Evolutionary conservation across 2,797 vertebrate genomes (phyloP).

Genomic region (Muscicapa comitata): DNA sequence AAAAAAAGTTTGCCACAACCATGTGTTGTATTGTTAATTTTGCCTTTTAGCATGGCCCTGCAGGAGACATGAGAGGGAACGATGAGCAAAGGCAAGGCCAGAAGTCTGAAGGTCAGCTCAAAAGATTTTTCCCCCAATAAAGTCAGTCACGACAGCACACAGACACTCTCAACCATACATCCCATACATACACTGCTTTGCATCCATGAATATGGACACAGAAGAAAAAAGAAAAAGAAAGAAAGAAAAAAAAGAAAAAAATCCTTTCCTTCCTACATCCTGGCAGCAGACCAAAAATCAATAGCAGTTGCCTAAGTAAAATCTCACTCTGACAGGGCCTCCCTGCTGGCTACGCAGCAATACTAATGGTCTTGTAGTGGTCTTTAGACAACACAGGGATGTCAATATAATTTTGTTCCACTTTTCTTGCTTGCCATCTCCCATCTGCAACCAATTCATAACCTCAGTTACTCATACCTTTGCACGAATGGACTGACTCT

Average conservation of each 20-base stretch:
- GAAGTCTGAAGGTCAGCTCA: background rate
- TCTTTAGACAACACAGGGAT: conserved; percentile 70
- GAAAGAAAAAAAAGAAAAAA: background rate
- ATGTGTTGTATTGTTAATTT: background rate
- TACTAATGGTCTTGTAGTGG: conserved; percentile 70
- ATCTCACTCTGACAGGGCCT: conserved; percentile 68
- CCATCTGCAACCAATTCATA: conserved; percentile 80
- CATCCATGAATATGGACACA: background rate
- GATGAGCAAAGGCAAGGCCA: background rate
- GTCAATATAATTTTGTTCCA: conserved; percentile 84
- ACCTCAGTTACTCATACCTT: conserved; percentile 78
- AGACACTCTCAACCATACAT: background rate
- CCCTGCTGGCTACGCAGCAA: conserved; percentile 64
- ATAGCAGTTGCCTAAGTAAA: conserved; percentile 76
- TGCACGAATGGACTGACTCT: conserved; percentile 63
- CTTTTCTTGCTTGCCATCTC: conserved; percentile 77
- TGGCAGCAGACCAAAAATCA: conserved; percentile 68
- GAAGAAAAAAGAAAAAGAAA: background rate
- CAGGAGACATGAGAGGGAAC: background rate
- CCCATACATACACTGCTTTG: background rate
- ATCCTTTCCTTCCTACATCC: conserved; percentile 20
- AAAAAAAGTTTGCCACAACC: background rate
- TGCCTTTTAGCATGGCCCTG: background rate
- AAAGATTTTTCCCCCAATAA: background rate
- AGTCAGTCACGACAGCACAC: background rate